A percentile compares a stretch with the other conserved stretches of the same genome.
Conservation (phyloP, 2,888 invertebrate genomes). For the Microctonus brassicae region DNA sequence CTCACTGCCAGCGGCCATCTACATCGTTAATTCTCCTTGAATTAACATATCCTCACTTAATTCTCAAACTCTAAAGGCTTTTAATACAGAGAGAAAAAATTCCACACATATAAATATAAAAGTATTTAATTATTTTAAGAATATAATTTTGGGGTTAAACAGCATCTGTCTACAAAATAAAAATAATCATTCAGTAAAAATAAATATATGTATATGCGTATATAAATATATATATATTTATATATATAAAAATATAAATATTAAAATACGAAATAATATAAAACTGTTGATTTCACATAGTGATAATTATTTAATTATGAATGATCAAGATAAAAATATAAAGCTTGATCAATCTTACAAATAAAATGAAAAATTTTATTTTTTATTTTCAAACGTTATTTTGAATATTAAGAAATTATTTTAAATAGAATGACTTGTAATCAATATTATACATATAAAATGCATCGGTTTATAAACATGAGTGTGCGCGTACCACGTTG, state of each 20-base stretch:
- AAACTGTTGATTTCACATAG: background rate
- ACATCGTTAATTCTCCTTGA: constrained; percentile 64
- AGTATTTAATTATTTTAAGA: constrained; percentile 4
- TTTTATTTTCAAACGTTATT: background rate
- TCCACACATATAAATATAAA: background rate
- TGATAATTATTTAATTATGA: background rate
- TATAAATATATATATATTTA: no score
- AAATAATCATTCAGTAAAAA: background rate
- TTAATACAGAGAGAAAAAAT: no score
- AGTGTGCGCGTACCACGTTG: background rate
- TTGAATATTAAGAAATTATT: background rate
- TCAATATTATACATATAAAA: constrained; percentile 43
- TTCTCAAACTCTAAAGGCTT: constrained; percentile 1
- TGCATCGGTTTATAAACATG: constrained; percentile 1
- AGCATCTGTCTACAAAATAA: constrained; percentile 30
- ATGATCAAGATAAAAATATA: background rate
- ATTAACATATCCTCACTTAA: constrained; percentile 44
- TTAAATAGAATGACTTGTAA: no score
- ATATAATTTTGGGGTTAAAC: background rate
- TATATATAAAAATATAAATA: no score
- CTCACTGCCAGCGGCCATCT: constrained; percentile 59
- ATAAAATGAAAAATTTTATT: background rate
- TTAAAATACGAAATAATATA: background rate
- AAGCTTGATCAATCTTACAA: no score
- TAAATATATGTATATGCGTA: background rate